These are phyloP conservation scores for Anthonomus grandis DNA, from an alignment of 1,140 invertebrate species.

Conservation along the genomic window DNA sequence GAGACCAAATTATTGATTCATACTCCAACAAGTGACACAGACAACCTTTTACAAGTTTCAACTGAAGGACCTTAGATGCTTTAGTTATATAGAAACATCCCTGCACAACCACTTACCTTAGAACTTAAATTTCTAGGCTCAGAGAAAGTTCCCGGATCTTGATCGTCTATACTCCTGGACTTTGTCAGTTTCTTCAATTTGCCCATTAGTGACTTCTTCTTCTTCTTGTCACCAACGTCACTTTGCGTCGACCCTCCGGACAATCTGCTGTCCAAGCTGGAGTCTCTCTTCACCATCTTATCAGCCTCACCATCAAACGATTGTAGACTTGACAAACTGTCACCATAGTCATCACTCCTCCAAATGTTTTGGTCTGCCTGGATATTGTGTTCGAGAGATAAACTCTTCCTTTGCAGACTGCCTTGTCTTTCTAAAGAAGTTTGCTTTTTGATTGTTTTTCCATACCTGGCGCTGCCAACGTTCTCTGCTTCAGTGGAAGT, in stretches of 20 bases:
- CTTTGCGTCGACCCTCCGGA: conserved; percentile 82
- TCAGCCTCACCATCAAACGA: conserved; percentile 63
- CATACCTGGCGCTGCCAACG: conserved; percentile 29
- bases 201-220: conserved; percentile 77
- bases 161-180: conserved; percentile 75
- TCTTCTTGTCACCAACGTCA: conserved; percentile 68
- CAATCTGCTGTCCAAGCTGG: conserved; percentile 73
- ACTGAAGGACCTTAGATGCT: too few species aligned
- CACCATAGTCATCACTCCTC: conserved; percentile 67
- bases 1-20: too few species aligned
- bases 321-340: conserved; percentile 72
- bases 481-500: conserved; percentile 51
- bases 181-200: conserved; percentile 83
- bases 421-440: conserved; percentile 45
- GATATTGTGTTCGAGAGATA: conserved; percentile 72
- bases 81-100: too few species aligned
- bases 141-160: conserved; percentile 42
- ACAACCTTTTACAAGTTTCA: too few species aligned
- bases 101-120: conserved; percentile 12
- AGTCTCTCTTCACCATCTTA: conserved; percentile 57
- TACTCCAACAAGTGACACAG: too few species aligned
- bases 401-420: conserved; percentile 64
- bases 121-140: conserved; percentile 28
- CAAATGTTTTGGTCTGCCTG: conserved; percentile 58
- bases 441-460: conserved; percentile 48